Conservation (phyloP, 2,888 invertebrate genomes). For the Aleiodes alternator region DNA sequence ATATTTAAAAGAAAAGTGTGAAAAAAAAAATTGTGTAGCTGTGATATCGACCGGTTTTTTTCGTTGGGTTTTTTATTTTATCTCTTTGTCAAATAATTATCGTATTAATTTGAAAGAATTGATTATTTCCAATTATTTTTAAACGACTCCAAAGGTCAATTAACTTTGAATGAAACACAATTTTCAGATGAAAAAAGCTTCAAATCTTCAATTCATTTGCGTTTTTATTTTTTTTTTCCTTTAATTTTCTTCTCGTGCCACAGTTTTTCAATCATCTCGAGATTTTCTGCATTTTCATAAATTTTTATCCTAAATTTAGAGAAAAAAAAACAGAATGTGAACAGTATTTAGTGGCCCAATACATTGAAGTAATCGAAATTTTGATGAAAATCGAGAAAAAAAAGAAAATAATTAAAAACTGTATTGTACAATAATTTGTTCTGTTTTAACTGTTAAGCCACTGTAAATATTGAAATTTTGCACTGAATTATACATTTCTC, state of each 20-base stretch:
- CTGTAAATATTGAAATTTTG: constrained; percentile 54
- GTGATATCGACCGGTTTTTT: constrained; percentile 71
- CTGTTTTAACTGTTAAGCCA: constrained; percentile 51
- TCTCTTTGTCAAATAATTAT: constrained; percentile 47
- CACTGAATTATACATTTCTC: constrained; percentile 20
- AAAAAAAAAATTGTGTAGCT: constrained; percentile 68
- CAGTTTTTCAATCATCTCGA: constrained; percentile 20
- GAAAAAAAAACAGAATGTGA: constrained; percentile 3
- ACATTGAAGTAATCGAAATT: not conserved
- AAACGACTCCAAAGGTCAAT: constrained; percentile 26
- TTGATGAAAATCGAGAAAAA: constrained; percentile 18
- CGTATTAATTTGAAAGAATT: constrained; percentile 26
- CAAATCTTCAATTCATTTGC: not conserved
- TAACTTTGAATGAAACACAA: constrained; percentile 41
- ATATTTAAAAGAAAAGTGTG: constrained; percentile 50
- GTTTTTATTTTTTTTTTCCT: not conserved
- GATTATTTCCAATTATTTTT: not conserved
- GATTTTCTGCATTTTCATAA: constrained; percentile 9
- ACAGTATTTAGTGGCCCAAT: constrained; percentile 32
- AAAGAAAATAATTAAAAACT: constrained; percentile 32
- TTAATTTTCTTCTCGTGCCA: constrained; percentile 33
- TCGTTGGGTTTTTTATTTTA: constrained; percentile 63
- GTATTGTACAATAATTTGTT: constrained; percentile 52
- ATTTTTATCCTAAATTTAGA: constrained; percentile 29
- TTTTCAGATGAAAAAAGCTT: constrained; percentile 21